Conservation (phyloP, 2,797 vertebrate species). For the Protonibea diacanthus region DNA sequence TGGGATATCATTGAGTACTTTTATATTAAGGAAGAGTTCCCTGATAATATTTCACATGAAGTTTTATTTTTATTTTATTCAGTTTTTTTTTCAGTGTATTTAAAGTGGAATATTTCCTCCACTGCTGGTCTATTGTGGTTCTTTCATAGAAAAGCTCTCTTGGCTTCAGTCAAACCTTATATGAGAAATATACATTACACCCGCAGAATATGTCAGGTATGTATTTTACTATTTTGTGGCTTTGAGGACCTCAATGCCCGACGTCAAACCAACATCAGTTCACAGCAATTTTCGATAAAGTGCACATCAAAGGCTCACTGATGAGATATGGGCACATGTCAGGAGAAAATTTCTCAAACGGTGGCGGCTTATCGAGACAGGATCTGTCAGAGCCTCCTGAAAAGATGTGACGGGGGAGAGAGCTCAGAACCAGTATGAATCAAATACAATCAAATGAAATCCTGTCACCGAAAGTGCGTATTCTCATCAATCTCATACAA, state of each 20-base stretch:
- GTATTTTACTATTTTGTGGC: slow-evolving; percentile 13
- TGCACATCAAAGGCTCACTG: slow-evolving; percentile 44
- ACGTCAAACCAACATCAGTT: slow-evolving; percentile 30
- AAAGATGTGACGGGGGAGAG: slow-evolving; percentile 44
- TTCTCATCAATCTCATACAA: slow-evolving; percentile 57
- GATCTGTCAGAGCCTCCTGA: slow-evolving; percentile 54
- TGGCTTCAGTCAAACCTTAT: not conserved
- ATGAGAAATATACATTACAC: slow-evolving; percentile 3
- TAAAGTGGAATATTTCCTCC: not conserved
- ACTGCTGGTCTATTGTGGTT: not conserved
- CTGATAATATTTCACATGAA: no score
- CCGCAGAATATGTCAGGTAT: slow-evolving; percentile 7
- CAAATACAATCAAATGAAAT: slow-evolving; percentile 63
- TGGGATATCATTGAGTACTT: no score
- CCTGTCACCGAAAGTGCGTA: slow-evolving; percentile 54
- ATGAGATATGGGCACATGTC: slow-evolving; percentile 66
- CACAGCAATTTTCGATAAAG: slow-evolving; percentile 55
- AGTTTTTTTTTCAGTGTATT: not conserved
- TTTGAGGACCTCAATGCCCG: slow-evolving; percentile 21
- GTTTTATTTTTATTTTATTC: no score
- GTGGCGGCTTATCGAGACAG: slow-evolving; percentile 55
- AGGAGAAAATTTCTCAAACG: slow-evolving; percentile 57
- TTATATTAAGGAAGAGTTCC: no score
- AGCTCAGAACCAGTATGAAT: slow-evolving; percentile 28
- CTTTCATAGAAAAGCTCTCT: not conserved